These are phyloP conservation scores for Protaetia brevitarsis DNA, from an alignment of 1,140 invertebrate species.

Conservation along the genomic window DNA sequence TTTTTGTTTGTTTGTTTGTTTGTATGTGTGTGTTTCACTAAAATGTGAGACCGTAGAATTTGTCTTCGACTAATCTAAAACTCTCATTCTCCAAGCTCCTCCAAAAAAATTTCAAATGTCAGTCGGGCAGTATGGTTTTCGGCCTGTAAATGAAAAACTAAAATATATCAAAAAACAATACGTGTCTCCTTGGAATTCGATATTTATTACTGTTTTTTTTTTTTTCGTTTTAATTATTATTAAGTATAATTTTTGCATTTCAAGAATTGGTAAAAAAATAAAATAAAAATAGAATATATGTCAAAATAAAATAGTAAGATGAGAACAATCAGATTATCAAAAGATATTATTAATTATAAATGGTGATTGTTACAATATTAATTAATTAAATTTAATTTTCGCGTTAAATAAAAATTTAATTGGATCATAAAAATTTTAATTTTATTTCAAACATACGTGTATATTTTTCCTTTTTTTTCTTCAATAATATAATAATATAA, in stretches of 20 bases:
- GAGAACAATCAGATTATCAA: too few species aligned
- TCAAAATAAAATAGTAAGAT: too few species aligned
- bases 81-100: constrained; percentile 48
- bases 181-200: constrained; percentile 8
- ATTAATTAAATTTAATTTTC: too few species aligned
- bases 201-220: constrained; percentile 28
- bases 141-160: constrained; percentile 47
- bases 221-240: neutral
- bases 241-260: neutral
- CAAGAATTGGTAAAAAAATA: neutral
- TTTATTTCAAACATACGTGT: constrained; percentile 6
- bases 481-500: constrained; percentile 24
- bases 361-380: too few species aligned
- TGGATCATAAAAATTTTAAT: neutral
- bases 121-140: constrained; percentile 47
- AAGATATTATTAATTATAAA: too few species aligned
- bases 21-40: constrained; percentile 30
- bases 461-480: constrained; percentile 12
- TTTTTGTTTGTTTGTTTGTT: neutral
- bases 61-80: constrained; percentile 49
- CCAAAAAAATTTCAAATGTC: constrained; percentile 51
- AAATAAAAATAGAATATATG: too few species aligned
- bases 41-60: constrained; percentile 49
- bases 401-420: constrained; percentile 4
- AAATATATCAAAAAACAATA: constrained; percentile 37